These are phyloP conservation scores for Toxotes lorentzi DNA, from an alignment of 2,797 vertebrate species.

Conservation along the genomic window DNA sequence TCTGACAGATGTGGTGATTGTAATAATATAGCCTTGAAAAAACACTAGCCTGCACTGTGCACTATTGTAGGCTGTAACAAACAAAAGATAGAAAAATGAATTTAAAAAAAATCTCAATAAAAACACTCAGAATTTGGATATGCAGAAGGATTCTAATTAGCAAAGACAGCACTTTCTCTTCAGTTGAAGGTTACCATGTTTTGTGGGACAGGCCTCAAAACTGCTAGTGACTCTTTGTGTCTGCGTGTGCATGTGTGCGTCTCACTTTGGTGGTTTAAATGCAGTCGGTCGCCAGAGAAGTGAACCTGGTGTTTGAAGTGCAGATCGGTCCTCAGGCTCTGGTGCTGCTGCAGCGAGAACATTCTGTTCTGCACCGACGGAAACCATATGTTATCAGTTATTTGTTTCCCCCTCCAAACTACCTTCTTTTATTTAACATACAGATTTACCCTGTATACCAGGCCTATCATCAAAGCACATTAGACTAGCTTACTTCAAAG, in stretches of 20 bases:
- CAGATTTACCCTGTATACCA: not conserved
- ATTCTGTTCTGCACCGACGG: constrained; percentile 78
- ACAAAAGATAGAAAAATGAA: not conserved
- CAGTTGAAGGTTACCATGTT: not conserved
- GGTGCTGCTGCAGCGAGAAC: constrained; percentile 75
- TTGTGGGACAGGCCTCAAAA: not conserved
- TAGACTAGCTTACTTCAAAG: not conserved
- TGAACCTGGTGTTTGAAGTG: constrained; percentile 55
- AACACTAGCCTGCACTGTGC: not conserved
- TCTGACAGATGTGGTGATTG: constrained; percentile 3
- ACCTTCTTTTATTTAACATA: constrained; percentile 42
- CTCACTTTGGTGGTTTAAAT: constrained; percentile 20
- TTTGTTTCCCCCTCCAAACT: constrained; percentile 64
- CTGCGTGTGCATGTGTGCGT: constrained; percentile 13
- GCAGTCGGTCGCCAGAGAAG: constrained; percentile 43
- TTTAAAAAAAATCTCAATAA: not conserved
- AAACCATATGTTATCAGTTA: constrained; percentile 82
- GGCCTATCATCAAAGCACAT: not conserved
- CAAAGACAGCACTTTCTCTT: not conserved
- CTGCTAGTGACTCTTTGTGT: not conserved
- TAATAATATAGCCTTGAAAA: constrained; percentile 1
- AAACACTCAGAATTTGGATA: not conserved
- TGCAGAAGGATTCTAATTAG: not conserved
- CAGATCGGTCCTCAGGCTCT: constrained; percentile 54
- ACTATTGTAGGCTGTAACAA: not conserved